A percentile compares a stretch with the other conserved stretches of the same genome.
These are phyloP conservation scores for Sphaeridia pumilis DNA, from an alignment of 2,888 invertebrate genomes.

Conservation along the genomic window DNA sequence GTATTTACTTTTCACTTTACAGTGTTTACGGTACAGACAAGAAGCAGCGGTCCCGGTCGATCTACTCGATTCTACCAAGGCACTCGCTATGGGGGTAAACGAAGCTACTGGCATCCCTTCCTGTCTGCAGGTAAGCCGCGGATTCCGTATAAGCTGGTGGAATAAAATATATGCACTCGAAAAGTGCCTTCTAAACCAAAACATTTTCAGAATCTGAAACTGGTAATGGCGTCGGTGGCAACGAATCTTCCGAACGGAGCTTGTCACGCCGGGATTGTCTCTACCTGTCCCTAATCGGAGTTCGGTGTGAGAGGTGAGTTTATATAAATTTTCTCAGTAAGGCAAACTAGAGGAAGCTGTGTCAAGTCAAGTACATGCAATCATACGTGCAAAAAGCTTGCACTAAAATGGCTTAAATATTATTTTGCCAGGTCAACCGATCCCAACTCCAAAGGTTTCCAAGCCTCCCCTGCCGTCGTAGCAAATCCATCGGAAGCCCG, in stretches of 20 bases:
- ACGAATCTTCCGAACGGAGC: constrained; percentile 15
- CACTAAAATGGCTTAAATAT: too few species aligned
- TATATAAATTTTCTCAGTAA: too few species aligned
- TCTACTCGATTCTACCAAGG: constrained; percentile 31
- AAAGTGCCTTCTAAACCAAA: not conserved
- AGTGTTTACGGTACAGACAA: not conserved
- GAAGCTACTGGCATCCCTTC: constrained; percentile 30
- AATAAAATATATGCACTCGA: not conserved
- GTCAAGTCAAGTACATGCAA: too few species aligned
- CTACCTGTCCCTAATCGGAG: constrained; percentile 28
- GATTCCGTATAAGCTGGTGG: not conserved
- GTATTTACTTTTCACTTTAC: not conserved
- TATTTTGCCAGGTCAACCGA: too few species aligned
- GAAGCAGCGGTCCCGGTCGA: not conserved
- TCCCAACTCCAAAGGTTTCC: too few species aligned
- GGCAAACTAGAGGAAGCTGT: too few species aligned
- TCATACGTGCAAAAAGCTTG: too few species aligned
- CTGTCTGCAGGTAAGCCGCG: constrained; percentile 20
- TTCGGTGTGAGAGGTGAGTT: constrained; percentile 28
- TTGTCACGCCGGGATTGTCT: constrained; percentile 29
- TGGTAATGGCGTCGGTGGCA: too few species aligned
- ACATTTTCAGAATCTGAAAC: constrained; percentile 8
- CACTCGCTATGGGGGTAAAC: constrained; percentile 33
- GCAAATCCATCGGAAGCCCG: too few species aligned
- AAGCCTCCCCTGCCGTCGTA: too few species aligned